Conservation (phyloP, 2,113 vertebrate genomes). For the Odontesthes bonariensis region DNA sequence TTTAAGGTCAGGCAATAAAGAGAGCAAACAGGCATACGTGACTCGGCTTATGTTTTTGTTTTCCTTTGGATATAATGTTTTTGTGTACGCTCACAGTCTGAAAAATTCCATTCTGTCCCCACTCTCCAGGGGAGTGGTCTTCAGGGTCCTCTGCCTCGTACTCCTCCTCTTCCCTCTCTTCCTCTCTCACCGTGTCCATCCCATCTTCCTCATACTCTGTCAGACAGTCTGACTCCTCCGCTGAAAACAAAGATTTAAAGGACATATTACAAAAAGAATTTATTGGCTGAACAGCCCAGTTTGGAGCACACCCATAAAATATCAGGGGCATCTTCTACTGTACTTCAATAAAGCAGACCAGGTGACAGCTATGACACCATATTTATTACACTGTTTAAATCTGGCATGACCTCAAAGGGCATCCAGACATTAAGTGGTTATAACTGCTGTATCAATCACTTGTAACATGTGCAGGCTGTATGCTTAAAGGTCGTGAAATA, state of each 20-base stretch:
- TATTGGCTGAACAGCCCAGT: slow-evolving; percentile 9
- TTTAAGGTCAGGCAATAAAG: not conserved
- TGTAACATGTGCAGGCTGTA: not conserved
- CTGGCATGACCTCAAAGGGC: not conserved
- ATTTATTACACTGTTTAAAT: slow-evolving; percentile 38
- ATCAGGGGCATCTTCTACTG: slow-evolving; percentile 13
- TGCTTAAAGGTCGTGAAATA: not conserved
- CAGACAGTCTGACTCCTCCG: slow-evolving; percentile 92
- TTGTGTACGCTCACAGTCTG: slow-evolving; percentile 80
- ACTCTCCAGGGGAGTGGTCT: slow-evolving; percentile 78
- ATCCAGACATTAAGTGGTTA: not conserved
- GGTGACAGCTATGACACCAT: not conserved
- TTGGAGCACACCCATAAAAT: slow-evolving; percentile 33
- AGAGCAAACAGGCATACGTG: not conserved
- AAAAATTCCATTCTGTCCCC: slow-evolving; percentile 79
- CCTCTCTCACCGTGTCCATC: slow-evolving; percentile 85
- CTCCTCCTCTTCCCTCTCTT: slow-evolving; percentile 85
- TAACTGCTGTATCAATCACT: slow-evolving; percentile 5
- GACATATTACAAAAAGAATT: slow-evolving; percentile 34
- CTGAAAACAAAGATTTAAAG: slow-evolving; percentile 62
- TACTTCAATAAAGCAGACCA: slow-evolving; percentile 19
- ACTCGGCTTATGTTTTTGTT: not conserved
- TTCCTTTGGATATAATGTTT: slow-evolving; percentile 1
- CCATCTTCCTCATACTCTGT: slow-evolving; percentile 92
- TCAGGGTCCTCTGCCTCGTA: slow-evolving; percentile 75